Base-by-base conservation (phyloP, 2,888 invertebrate species). In the Agonopterix alstromeriana region DNA sequence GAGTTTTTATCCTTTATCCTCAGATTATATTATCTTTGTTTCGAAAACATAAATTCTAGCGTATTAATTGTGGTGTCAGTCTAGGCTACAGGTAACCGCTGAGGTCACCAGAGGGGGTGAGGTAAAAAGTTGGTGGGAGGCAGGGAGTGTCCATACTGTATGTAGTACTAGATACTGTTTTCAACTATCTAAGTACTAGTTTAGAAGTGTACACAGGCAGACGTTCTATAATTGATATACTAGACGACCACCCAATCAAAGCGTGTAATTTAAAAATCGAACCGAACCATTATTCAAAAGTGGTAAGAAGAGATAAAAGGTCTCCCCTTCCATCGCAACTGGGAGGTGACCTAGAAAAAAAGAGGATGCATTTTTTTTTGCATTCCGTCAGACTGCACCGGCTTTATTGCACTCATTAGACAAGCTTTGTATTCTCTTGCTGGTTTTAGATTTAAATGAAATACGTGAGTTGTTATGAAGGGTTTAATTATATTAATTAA, bases 351-450 rank as follows among this genome's bases (percentile, higher is more conserved):
- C 77, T 70, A 77, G 69, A 76, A 76, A 69, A 76, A 76, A 69
- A 46, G 50, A 58, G 53, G 59, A 55, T 66, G 69, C 66, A 59
- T 59, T 70, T 78, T 59, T 70, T 78, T 74, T 70, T 69, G 66
- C 70, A 70, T 73, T 69, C 63, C 61, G 42, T 54, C 56, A 60
- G 61, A 51, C 56, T 46, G 53, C 54, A 52, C 46, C 48, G 53
- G 61, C 48, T 65, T 72, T 76, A 77, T 76, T 76, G 70, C 70
- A 56, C 73, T 74, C 77, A 77, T 77, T 77, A 76, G 69, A 48
- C 46, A 47, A 43, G 52, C 48, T 60, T 61, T 62, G 48, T 56
- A 51, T 43, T 48, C 51, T 42, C 14, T 12, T 4, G 10, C 62
- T 57, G 63, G 63, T 65, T 61, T 58, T 61, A 71, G 61, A 65